A percentile compares a stretch with the other conserved stretches of the same genome.
Conservation (phyloP, 2,113 vertebrate genomes). For the Lepus europaeus region DNA sequence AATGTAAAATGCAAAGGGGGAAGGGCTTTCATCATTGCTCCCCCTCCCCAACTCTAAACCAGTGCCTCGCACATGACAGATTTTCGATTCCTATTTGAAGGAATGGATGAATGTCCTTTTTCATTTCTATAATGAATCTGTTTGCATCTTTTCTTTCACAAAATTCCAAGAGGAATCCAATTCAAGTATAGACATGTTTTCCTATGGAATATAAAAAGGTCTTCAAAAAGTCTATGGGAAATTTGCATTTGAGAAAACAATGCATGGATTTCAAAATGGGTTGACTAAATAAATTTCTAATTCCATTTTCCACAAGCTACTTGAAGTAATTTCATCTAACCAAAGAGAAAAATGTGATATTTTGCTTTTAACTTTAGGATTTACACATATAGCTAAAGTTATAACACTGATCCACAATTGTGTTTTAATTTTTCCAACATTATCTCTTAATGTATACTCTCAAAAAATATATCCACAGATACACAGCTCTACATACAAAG, state of each 20-base stretch:
- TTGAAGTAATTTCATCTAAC: background rate
- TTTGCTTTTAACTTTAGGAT: slow-evolving; percentile 32
- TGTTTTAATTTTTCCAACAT: slow-evolving; percentile 5
- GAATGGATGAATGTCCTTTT: background rate
- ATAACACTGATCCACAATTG: background rate
- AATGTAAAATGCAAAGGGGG: background rate
- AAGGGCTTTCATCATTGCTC: background rate
- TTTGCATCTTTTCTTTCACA: background rate
- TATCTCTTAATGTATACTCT: background rate
- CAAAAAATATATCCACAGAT: background rate
- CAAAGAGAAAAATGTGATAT: background rate
- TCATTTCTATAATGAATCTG: slow-evolving; percentile 16
- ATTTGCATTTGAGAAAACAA: no score
- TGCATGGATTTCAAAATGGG: no score
- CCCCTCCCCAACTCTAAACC: background rate
- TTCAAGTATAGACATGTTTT: background rate
- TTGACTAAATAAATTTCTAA: no score
- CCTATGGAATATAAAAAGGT: background rate
- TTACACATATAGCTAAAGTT: background rate
- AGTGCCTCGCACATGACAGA: background rate
- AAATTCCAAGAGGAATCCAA: background rate
- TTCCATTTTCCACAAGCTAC: no score
- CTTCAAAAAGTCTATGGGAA: no score
- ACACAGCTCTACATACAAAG: background rate
- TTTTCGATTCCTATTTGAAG: background rate